Evolutionary conservation across 2,888 invertebrate species (phyloP).

Genomic region (Mythimna albipuncta): DNA sequence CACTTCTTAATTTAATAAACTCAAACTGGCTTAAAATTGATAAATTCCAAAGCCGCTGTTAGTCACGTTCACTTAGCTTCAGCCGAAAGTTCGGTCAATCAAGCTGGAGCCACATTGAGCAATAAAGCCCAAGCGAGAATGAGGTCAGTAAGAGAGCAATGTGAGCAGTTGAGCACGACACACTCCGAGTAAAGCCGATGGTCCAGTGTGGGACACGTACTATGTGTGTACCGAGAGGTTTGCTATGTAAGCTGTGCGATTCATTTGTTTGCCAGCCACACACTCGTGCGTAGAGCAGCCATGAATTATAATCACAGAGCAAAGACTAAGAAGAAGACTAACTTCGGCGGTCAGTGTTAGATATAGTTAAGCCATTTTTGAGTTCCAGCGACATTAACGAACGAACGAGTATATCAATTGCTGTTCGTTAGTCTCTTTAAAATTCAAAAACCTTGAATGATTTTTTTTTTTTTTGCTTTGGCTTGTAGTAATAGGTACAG

Average conservation of each 20-base stretch:
- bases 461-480: too few relatives aligned
- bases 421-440: too few relatives aligned
- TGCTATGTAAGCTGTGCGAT: not conserved
- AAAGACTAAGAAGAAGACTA: too few relatives aligned
- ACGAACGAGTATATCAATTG: too few relatives aligned
- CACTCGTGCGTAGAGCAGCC: not conserved
- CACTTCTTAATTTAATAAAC: not conserved
- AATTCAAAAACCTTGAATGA: too few relatives aligned
- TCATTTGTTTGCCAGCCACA: not conserved
- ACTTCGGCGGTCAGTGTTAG: too few relatives aligned
- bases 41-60: not conserved
- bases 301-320: not conserved
- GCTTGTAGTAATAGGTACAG: too few relatives aligned
- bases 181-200: not conserved
- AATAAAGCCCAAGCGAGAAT: conserved; percentile 15
- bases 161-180: conserved; percentile 12
- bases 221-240: not conserved
- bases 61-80: not conserved
- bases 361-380: too few relatives aligned
- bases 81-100: conserved; percentile 22
- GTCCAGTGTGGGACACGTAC: not conserved
- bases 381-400: too few relatives aligned
- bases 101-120: conserved; percentile 8
- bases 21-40: not conserved
- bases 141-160: conserved; percentile 43